Base-by-base conservation (phyloP, 2,113 vertebrate species). In the Megaceryle torquata region DNA sequence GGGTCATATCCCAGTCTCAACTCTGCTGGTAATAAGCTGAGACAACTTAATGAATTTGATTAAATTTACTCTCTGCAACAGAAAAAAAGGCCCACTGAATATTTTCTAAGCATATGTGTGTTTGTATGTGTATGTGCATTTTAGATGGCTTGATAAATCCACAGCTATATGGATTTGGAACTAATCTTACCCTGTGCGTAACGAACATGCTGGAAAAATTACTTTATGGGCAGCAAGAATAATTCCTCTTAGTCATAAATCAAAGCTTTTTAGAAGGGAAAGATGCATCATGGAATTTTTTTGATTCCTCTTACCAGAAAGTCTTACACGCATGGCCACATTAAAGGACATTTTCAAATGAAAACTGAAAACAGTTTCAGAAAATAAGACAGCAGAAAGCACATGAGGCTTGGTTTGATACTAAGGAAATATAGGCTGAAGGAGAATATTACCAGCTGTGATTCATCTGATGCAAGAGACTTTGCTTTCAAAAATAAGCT, bases 141-240 rank as follows among this genome's bases (percentile, higher is more conserved):
- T 93, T 50, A 92, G 69, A 92, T 84, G 61, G 57, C 37, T 89
- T 91, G 95, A 94, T 96, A 97, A 96, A 96, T 82, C 83, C 92
- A 59, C 81, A 94, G 96, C 50, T 96, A 96, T 96, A 84, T 94
- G 77, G 81, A 87, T 93, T 94, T 96, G 96, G 92, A 96, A 89
- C 65, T 91, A 89, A 93, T 95, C 92, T 96, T 91, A 84, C 44
- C 29, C 81, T 10, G 50, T 33, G 46, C 91, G 81, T 77, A 92
- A 90, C 77, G 81, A 91, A 89, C 95, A 95, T 91, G 63, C 53
- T 96, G 96, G 74, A 94, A 87, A 93, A 93, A 95, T 94, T 96
- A 96, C 67, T 95, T 85, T 80, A 91, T 43, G 61, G 92, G 93
- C 54, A 94, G 77, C 31, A 89, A 82, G 67, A 84, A 54, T 87